Conservation (phyloP, 1,140 invertebrate genomes). For the Bombus pyrosoma region DNA sequence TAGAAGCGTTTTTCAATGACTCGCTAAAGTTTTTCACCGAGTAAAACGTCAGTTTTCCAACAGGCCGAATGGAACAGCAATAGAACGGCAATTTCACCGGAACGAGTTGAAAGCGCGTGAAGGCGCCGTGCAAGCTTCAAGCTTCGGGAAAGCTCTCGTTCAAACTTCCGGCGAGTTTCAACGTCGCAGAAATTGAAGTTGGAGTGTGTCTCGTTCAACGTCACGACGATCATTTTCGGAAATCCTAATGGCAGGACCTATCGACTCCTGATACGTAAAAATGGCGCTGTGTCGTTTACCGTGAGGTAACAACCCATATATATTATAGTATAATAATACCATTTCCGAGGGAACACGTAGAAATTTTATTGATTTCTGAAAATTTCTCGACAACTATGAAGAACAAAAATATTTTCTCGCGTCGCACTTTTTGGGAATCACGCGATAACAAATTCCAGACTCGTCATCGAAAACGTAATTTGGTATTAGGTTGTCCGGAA, state of each 20-base stretch:
- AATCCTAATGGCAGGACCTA: conserved; percentile 23
- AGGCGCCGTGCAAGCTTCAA: conserved; percentile 43
- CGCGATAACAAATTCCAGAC: background rate
- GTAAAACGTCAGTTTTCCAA: conserved; percentile 59
- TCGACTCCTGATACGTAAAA: conserved; percentile 24
- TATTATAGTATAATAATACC: too few relatives aligned
- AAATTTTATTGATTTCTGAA: background rate
- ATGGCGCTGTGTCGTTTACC: conserved; percentile 10
- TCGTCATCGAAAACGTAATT: background rate
- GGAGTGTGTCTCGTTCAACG: conserved; percentile 50
- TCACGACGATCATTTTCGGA: conserved; percentile 60
- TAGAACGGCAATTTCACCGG: conserved; percentile 62
- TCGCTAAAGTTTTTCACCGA: conserved; percentile 51
- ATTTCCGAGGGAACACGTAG: too few relatives aligned
- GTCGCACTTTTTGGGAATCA: background rate
- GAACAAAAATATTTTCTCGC: too few relatives aligned
- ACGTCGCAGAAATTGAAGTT: conserved; percentile 64
- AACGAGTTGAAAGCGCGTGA: conserved; percentile 62
- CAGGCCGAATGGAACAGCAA: conserved; percentile 60
- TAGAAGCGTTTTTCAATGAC: conserved; percentile 55
- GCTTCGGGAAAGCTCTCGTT: conserved; percentile 46
- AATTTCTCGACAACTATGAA: background rate
- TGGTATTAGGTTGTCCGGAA: too few relatives aligned
- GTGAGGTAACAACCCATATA: background rate
- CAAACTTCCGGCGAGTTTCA: conserved; percentile 62